These are phyloP conservation scores for Elgaria multicarinata DNA, from an alignment of 2,113 vertebrate species.

Conservation along the genomic window DNA sequence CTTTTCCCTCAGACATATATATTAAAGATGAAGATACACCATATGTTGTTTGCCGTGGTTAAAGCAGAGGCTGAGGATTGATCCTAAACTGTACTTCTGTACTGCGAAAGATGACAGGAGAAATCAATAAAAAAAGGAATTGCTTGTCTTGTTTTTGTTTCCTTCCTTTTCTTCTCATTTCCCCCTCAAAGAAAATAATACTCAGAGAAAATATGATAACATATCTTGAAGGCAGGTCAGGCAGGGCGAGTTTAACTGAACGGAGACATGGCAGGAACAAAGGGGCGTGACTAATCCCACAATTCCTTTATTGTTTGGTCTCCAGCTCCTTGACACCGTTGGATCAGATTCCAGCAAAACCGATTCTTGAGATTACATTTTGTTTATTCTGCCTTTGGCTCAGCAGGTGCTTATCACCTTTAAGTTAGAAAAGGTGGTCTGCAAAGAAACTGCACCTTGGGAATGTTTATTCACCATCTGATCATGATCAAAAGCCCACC, in stretches of 20 bases:
- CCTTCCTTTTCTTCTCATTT: neutral
- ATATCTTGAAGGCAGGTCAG: conserved; percentile 53
- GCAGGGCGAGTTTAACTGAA: conserved; percentile 39
- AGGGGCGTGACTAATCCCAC: neutral
- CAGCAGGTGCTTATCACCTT: neutral
- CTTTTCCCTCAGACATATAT: neutral
- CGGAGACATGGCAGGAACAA: conserved; percentile 28
- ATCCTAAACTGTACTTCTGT: conserved; percentile 69
- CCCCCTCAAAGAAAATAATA: conserved; percentile 51
- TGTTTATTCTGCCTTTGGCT: conserved; percentile 31
- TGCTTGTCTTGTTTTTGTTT: conserved; percentile 55
- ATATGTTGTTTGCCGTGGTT: conserved; percentile 53
- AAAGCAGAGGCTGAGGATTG: conserved; percentile 56
- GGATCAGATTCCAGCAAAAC: neutral
- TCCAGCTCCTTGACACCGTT: neutral
- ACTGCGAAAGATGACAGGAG: conserved; percentile 61
- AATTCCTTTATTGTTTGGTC: conserved; percentile 48
- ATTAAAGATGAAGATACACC: neutral
- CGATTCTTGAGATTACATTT: conserved; percentile 30
- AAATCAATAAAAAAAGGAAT: conserved; percentile 72
- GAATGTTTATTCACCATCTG: neutral
- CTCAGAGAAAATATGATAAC: conserved; percentile 62
- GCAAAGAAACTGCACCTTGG: neutral
- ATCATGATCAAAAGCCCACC: neutral
- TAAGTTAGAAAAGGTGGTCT: neutral